Percentiles rank a stretch among this genome's conserved stretches.
Evolutionary conservation across 1,140 invertebrate species (phyloP).

Genomic region (Drosophila teissieri): DNA sequence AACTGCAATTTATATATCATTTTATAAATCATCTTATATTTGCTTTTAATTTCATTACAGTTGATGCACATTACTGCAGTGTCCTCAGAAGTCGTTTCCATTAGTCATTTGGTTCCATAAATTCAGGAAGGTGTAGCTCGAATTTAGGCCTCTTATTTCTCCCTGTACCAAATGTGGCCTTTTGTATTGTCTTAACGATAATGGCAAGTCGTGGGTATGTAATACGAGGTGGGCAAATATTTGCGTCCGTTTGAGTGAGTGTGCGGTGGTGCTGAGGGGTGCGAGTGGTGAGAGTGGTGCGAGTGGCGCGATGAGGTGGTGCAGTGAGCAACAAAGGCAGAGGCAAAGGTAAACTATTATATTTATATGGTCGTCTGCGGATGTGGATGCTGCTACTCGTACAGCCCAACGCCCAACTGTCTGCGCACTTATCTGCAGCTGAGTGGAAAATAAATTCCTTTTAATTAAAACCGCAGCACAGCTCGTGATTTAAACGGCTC

Average conservation of each 20-base stretch:
- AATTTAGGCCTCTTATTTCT: constrained; percentile 14
- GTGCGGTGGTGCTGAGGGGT: constrained; percentile 19
- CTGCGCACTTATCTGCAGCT: constrained; percentile 78
- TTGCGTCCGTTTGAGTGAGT: constrained; percentile 30
- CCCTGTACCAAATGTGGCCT: constrained; percentile 10
- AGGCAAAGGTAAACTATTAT: constrained; percentile 54
- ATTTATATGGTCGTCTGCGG: constrained; percentile 45
- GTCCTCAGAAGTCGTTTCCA: background rate
- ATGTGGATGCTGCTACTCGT: constrained; percentile 13
- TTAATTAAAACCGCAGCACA: constrained; percentile 81
- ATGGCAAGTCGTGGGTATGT: constrained; percentile 52
- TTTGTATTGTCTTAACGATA: constrained; percentile 58
- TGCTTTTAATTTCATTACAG: background rate
- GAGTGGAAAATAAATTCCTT: constrained; percentile 81
- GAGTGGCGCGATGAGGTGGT: constrained; percentile 1
- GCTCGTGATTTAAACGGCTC: constrained; percentile 78
- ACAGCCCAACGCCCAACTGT: constrained; percentile 30
- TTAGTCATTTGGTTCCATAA: background rate
- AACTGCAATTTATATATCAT: no score
- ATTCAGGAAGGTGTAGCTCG: background rate
- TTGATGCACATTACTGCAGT: background rate
- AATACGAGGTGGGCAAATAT: constrained; percentile 48
- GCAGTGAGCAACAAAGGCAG: constrained; percentile 4
- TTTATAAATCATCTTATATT: no score
- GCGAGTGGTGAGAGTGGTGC: background rate